Base-by-base conservation (phyloP, 1,140 invertebrate species). In the Alviniconcha marisindica region DNA sequence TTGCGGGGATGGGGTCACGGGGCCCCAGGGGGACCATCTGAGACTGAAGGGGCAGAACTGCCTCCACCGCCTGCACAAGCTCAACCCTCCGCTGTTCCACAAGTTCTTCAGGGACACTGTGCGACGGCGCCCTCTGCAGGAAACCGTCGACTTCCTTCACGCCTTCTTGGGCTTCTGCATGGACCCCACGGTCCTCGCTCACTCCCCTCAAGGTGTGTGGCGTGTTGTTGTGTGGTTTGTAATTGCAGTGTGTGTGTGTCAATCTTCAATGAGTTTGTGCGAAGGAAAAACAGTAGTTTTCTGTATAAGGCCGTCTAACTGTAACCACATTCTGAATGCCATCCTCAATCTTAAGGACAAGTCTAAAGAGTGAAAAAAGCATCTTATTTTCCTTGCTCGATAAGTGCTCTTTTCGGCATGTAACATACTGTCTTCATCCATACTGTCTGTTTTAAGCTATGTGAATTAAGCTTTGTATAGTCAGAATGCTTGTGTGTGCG, bases 91-190 rank as follows among this genome's bases (percentile, higher is more conserved):
- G 21, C 82, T 90, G 74, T 97, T 97, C 48, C 94, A 94, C 60
- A 90, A 89, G 56, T 98, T 96, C 85, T 93, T 99, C 24, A 95
- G 95, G 83, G 95, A 96, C 66, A 96, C 97, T 93, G 96, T 99
- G 0, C 95, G 95, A 73, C 95, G 94, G 5, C 95, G 96, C 44
- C 95, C 96, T 0, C 93, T 99, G 33, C 93, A 95, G 2, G 97
- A 98, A 77, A 95, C 99, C 18, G 92, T 99, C 3, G 98, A 99
- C 89, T 97, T 99, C 90, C 96, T 99, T 69, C 99, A 99, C 93
- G 95, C 98, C 7, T 98, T 99, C 89, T 95, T 99, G 56, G 97
- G 97, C 28, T 99, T 98, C 92, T 99, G 99, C 93, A 95, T 97
- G 73, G 98, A 99, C 93, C 96, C 97, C 33, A 95, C 84, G 95